Conservation (phyloP, 1,140 invertebrate genomes). For the Conus ventricosus region DNA sequence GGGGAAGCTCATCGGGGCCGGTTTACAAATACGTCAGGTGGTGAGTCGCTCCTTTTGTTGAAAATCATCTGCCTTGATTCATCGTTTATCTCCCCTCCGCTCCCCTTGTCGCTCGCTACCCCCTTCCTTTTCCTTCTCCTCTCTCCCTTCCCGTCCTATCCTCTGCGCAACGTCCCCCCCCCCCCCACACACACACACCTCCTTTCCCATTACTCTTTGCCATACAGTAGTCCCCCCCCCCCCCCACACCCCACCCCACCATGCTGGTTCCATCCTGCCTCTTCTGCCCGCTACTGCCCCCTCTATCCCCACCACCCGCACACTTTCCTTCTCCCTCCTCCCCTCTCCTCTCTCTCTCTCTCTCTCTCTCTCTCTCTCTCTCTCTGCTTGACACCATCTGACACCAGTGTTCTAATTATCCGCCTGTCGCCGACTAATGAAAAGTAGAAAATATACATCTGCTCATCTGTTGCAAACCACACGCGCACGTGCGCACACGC, state of each 20-base stretch:
- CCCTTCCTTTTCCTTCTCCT: neutral
- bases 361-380: conserved; percentile 2
- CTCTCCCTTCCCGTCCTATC: neutral
- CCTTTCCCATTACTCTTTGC: too few species aligned
- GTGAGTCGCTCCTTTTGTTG: conserved; percentile 12
- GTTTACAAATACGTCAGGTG: conserved; percentile 19
- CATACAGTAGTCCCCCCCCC: too few species aligned
- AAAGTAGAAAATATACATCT: conserved; percentile 8
- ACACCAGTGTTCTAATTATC: neutral
- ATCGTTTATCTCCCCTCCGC: neutral
- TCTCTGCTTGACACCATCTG: neutral
- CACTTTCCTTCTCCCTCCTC: neutral
- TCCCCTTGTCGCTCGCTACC: neutral
- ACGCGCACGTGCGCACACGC: neutral
- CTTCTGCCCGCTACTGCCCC: too few species aligned
- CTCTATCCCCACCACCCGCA: too few species aligned
- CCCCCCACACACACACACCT: too few species aligned
- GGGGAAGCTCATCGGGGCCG: neutral
- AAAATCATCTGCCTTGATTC: conserved; percentile 17
- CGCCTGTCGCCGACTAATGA: neutral
- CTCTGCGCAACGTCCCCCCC: neutral
- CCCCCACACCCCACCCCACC: neutral
- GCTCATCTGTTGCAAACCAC: neutral
- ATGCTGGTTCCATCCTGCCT: too few species aligned
- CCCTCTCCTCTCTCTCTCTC: neutral